Percentiles rank a stretch among this genome's conserved stretches.
phyloP scores from a whole-genome alignment of 2,888 invertebrate species.

The Parthenolecanium corni region DNA sequence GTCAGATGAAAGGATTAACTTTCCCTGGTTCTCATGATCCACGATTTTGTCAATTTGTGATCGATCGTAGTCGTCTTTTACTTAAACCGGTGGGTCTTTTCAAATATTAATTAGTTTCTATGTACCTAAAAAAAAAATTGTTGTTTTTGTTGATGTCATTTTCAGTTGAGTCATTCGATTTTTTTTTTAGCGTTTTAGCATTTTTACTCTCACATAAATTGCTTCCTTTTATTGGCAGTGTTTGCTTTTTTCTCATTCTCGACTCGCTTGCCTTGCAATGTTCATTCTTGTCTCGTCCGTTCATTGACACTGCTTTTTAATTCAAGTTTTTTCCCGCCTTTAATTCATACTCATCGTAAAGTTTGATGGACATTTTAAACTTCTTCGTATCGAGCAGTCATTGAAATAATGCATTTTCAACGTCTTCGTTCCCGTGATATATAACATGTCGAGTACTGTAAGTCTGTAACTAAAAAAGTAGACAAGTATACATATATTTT shows the following conservation, averaged over 20 bases:
- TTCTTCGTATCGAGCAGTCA: too few species aligned
- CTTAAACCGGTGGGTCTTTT: slow-evolving; percentile 77
- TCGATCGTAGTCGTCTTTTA: slow-evolving; percentile 92
- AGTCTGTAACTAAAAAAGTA: too few species aligned
- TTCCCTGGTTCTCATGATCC: slow-evolving; percentile 93
- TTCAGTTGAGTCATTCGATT: neutral
- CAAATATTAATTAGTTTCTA: slow-evolving; percentile 23
- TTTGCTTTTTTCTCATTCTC: neutral
- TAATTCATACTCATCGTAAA: too few species aligned
- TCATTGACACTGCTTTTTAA: too few species aligned
- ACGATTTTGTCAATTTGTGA: slow-evolving; percentile 87
- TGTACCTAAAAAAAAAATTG: slow-evolving; percentile 31
- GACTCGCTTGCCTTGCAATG: neutral
- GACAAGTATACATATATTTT: too few species aligned
- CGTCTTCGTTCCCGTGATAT: too few species aligned
- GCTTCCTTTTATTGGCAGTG: neutral
- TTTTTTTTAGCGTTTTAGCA: slow-evolving; percentile 1
- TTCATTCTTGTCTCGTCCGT: neutral
- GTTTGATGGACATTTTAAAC: too few species aligned
- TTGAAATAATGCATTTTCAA: too few species aligned
- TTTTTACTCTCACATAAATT: neutral
- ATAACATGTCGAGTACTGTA: too few species aligned
- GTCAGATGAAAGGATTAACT: slow-evolving; percentile 87
- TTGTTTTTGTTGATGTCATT: slow-evolving; percentile 32
- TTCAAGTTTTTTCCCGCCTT: too few species aligned